Evolutionary conservation across 2,113 vertebrate genomes (phyloP).

Genomic region (Rattus rattus): DNA sequence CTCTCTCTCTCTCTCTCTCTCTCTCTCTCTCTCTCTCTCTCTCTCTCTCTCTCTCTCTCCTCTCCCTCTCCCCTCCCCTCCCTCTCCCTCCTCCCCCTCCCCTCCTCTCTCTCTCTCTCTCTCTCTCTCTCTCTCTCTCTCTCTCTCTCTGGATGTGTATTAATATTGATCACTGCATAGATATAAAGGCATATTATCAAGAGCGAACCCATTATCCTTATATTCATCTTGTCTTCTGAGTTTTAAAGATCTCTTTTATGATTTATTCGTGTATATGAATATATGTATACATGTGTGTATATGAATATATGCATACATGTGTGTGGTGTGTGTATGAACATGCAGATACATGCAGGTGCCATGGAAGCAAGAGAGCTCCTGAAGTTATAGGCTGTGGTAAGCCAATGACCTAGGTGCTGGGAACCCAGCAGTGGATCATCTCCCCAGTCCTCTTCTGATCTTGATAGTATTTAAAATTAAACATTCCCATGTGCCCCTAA

Average conservation of each 20-base stretch:
- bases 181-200: not conserved
- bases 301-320: too few relatives aligned
- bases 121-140: not conserved
- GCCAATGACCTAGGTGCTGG: not conserved
- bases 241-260: not conserved
- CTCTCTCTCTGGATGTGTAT: not conserved
- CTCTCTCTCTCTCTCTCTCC: not conserved
- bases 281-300: too few relatives aligned
- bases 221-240: not conserved
- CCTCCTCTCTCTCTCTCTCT: not conserved
- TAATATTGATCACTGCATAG: not conserved
- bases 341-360: too few relatives aligned
- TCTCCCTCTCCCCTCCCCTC: too few relatives aligned
- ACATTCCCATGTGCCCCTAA: not conserved
- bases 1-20: not conserved
- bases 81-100: not conserved
- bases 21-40: not conserved
- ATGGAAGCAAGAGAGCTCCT: not conserved
- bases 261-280: too few relatives aligned
- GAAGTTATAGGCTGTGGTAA: not conserved
- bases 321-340: not conserved
- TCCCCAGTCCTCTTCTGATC: not conserved
- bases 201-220: not conserved
- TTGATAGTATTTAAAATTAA: conserved; percentile 37
- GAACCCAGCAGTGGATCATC: not conserved